Conservation (phyloP, 2,888 invertebrate genomes). For the Aromia moschata region DNA sequence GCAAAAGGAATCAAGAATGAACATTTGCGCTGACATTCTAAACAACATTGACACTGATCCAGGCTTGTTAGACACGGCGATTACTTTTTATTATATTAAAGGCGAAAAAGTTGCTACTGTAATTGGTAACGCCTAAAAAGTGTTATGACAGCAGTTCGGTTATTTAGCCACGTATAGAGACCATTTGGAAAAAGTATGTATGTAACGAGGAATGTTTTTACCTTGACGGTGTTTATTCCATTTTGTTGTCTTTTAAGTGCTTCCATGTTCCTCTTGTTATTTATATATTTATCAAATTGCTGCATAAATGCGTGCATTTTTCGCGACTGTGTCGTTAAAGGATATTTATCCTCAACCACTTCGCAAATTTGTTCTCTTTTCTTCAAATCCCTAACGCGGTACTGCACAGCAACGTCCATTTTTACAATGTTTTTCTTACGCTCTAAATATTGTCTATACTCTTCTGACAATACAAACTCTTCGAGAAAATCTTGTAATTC, state of each 20-base stretch:
- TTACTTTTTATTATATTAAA: no score
- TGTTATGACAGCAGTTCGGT: no score
- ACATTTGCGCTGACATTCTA: no score
- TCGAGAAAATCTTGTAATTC: slow-evolving; percentile 41
- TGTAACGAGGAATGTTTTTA: slow-evolving; percentile 3
- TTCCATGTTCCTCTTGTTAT: slow-evolving; percentile 28
- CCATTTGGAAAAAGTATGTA: not conserved
- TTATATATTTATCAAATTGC: slow-evolving; percentile 39
- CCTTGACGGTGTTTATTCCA: slow-evolving; percentile 42
- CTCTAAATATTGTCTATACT: slow-evolving; percentile 41
- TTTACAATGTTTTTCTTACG: slow-evolving; percentile 38
- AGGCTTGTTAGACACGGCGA: no score
- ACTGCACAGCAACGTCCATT: slow-evolving; percentile 31
- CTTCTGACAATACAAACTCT: slow-evolving; percentile 43
- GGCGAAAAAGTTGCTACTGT: no score
- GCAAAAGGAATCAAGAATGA: no score
- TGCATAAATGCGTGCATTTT: slow-evolving; percentile 41
- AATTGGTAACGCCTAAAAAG: no score
- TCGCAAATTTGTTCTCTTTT: slow-evolving; percentile 11
- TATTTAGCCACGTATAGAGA: no score
- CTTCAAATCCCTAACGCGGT: slow-evolving; percentile 32
- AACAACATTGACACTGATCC: no score
- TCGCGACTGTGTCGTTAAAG: slow-evolving; percentile 36
- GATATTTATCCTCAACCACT: slow-evolving; percentile 29
- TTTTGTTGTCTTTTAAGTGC: slow-evolving; percentile 34